Percentiles rank a stretch among this genome's conserved stretches.
Evolutionary conservation across 2,797 vertebrate genomes (phyloP).

Genomic region (Oryzias sinensis): DNA sequence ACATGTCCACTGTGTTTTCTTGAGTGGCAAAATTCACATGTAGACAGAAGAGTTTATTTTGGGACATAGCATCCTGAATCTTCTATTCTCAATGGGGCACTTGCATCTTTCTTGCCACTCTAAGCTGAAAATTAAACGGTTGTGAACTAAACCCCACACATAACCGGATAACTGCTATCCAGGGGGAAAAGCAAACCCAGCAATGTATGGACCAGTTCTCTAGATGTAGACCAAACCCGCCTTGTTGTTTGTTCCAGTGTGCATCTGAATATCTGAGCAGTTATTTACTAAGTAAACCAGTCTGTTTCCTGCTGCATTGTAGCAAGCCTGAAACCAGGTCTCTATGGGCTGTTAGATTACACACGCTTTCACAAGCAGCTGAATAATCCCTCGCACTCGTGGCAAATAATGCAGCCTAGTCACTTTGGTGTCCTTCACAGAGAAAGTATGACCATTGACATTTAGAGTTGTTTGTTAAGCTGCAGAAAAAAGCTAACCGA

Average conservation of each 20-base stretch:
- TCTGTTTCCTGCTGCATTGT: conserved; percentile 64
- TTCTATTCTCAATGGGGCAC: conserved; percentile 38
- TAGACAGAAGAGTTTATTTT: conserved; percentile 55
- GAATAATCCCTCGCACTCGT: conserved; percentile 77
- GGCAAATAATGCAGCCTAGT: conserved; percentile 71
- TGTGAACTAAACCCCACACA: conserved; percentile 71
- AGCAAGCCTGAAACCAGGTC: conserved; percentile 68
- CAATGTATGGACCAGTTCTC: conserved; percentile 60
- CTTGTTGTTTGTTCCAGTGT: conserved; percentile 44
- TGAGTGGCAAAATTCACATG: conserved; percentile 43
- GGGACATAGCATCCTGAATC: conserved; percentile 46
- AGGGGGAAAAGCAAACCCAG: conserved; percentile 54
- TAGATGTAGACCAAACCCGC: conserved; percentile 30
- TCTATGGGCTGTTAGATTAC: conserved; percentile 79
- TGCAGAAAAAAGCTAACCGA: conserved; percentile 58
- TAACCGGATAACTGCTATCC: conserved; percentile 76
- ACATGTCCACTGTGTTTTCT: conserved; percentile 31
- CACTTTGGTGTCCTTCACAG: conserved; percentile 78
- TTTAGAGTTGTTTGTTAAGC: conserved; percentile 75
- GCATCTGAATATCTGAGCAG: conserved; percentile 47
- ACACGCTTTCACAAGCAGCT: conserved; percentile 75
- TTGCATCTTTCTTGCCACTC: conserved; percentile 64
- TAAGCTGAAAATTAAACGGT: conserved; percentile 72
- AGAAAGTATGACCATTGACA: conserved; percentile 74
- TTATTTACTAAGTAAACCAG: conserved; percentile 68